Evolutionary conservation across 2,797 vertebrate genomes (phyloP), one percentile per base, ranked within the genome.

Genomic region (Yasuhikotakia modesta): DNA sequence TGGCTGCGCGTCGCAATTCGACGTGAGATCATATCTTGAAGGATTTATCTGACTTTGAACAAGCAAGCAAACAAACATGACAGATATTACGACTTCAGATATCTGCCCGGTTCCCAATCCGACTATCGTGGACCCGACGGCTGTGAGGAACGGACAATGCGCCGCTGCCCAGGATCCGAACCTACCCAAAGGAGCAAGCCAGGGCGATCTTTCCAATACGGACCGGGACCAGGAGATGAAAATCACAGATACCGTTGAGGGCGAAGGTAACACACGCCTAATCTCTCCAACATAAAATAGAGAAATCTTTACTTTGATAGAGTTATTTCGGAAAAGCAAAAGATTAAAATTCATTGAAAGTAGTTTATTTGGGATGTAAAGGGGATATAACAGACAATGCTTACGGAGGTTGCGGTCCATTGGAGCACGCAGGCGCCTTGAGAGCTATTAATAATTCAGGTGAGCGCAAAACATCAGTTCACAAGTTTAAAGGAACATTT

Each of bases 191-290:
- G 86, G 78, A 86, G 84, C 85, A 79, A 83, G 84, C 48, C 91
- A 89, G 84, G 79, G 81, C 0, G 89, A 90, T 75, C 61, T 81
- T 2, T 85, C 90, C 85, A 87, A 76, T 17, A 81, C 86, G 84
- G 82, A 90, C 8, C 87, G 80, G 69, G 93, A 93, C 82, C 94
- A 95, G 82, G 95, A 94, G 93, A 94, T 96, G 91, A 95, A 95
- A 53, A 94, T 97, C 84, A 95, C 93, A 81, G 96, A 99, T 79
- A 95, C 88, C 78, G 94, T 93, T 87, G 96, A 98, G 80, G 96
- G 95, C 82, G 93, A 96, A 97, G 97, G 97, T 99, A 91, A 89
- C 12, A 83, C 84, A 65, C 48, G 60, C 24, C 65, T 21, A 10
- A 19, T 32, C 19, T 55, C 12, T 81, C 24, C 3, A 35, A 61